Conservation (phyloP, 2,888 invertebrate genomes). For the Orchesellides sinensis region DNA sequence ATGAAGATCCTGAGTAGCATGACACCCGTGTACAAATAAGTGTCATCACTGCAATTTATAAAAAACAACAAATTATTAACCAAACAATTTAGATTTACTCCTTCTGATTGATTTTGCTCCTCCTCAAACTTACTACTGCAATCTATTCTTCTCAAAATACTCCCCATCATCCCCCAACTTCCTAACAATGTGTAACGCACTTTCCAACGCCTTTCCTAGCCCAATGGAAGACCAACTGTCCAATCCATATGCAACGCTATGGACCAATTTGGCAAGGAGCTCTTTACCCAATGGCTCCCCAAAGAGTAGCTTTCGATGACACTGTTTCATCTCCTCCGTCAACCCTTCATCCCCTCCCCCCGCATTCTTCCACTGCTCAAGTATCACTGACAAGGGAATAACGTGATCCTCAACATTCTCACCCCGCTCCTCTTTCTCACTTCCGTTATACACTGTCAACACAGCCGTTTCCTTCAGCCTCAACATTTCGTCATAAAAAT, state of each 20-base stretch:
- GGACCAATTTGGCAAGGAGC: not conserved
- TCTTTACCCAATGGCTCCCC: constrained; percentile 1
- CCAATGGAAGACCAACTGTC: not conserved
- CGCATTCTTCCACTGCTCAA: too few species aligned
- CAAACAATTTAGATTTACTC: not conserved
- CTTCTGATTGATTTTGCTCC: not conserved
- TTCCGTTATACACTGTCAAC: too few species aligned
- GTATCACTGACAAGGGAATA: too few species aligned
- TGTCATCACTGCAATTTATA: not conserved
- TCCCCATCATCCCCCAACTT: not conserved
- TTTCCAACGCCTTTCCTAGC: not conserved
- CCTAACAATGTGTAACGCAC: not conserved
- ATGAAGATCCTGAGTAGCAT: constrained; percentile 20
- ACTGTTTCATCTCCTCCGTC: too few species aligned
- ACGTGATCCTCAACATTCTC: too few species aligned
- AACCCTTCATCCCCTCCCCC: too few species aligned
- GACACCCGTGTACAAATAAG: not conserved
- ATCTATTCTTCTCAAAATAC: not conserved
- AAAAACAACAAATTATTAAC: not conserved
- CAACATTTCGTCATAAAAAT: too few species aligned
- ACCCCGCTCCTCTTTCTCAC: too few species aligned
- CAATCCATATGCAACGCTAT: not conserved
- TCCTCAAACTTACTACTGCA: constrained; percentile 3
- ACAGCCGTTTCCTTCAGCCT: too few species aligned
- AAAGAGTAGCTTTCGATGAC: not conserved